phyloP scores from a whole-genome alignment of 2,888 invertebrate genomes.

The Terebella lapidaria region DNA sequence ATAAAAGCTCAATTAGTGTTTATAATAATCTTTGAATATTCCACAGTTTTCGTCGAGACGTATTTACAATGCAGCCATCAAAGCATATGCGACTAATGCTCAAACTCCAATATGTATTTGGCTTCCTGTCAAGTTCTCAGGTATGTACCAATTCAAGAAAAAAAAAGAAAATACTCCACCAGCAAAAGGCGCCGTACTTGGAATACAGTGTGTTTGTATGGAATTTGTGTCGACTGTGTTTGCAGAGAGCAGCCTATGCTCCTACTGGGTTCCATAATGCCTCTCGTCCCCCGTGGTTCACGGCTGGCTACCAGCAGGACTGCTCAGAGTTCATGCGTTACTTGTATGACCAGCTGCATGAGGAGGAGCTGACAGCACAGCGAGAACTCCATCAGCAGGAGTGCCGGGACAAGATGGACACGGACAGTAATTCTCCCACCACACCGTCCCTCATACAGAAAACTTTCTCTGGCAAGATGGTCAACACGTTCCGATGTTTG shows the following conservation, averaged over 20 bases:
- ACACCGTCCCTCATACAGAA: constrained; percentile 57
- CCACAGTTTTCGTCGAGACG: constrained; percentile 3
- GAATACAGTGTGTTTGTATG: no score
- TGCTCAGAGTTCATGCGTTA: constrained; percentile 79
- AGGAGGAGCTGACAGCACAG: constrained; percentile 60
- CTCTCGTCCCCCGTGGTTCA: constrained; percentile 73
- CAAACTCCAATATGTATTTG: background rate
- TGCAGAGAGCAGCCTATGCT: constrained; percentile 61
- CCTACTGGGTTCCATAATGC: constrained; percentile 69
- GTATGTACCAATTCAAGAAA: no score
- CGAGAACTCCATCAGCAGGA: background rate
- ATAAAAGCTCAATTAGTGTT: no score
- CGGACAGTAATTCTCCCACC: background rate
- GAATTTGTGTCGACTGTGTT: no score
- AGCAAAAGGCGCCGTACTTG: no score
- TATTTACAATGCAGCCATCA: constrained; percentile 17
- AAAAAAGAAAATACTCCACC: no score
- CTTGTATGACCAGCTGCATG: constrained; percentile 69
- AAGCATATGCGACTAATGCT: background rate
- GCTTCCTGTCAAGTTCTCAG: background rate
- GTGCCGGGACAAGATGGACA: background rate
- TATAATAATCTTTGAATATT: no score
- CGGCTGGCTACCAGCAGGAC: constrained; percentile 75
- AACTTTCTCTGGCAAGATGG: constrained; percentile 72
- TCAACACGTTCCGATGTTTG: constrained; percentile 65